Evolutionary conservation across 1,140 invertebrate genomes (phyloP), one percentile per base, ranked within the genome.

Genomic region (Drosophila bocki): DNA sequence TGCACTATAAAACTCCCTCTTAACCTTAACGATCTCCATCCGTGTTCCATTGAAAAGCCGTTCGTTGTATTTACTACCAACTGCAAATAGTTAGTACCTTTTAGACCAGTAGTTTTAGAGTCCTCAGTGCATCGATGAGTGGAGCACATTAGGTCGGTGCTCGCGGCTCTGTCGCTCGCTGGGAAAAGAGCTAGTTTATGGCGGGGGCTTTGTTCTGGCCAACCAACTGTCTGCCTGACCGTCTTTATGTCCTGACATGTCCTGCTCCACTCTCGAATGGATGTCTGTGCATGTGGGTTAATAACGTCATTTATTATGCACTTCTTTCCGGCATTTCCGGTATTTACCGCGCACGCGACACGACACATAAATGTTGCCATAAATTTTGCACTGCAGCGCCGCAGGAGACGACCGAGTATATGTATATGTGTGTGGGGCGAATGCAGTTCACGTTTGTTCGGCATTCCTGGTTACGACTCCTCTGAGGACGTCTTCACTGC

Each of bases 271-370:
- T 37, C 41, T 26, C 47, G 41, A 9, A 39, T 59, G 47, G 48
- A 61, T 54, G 64, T 60, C 50, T 80, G 80, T 88, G 64, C 75
- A 91, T 90, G 85, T 91, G 82, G 85, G 85, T 90, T 90, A 90
- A 90, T 90, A 90, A 90, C 85, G 82, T 90, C 85, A 90, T 90
- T 90, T 90, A 90, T 90, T 90, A 90, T 90, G 85, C 85, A 91
- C 85, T 90, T 91, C 85, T 88, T 90, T 85, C 86, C 86, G 85
- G 85, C 67, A 90, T 90, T 90, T 90, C 85, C 85, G 85, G 85
- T 90, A 90, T 90, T 90, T 90, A 90, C 85, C 85, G 85, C 85
- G 86, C 86, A 91, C 86, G 86, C 85, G 85, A 90, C 85, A 91
- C 86, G 85, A 91, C 85, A 90, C 86, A 90, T 90, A 90, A 90